phyloP scores from a whole-genome alignment of 1,140 invertebrate genomes.

The Antheraea pernyi region DNA sequence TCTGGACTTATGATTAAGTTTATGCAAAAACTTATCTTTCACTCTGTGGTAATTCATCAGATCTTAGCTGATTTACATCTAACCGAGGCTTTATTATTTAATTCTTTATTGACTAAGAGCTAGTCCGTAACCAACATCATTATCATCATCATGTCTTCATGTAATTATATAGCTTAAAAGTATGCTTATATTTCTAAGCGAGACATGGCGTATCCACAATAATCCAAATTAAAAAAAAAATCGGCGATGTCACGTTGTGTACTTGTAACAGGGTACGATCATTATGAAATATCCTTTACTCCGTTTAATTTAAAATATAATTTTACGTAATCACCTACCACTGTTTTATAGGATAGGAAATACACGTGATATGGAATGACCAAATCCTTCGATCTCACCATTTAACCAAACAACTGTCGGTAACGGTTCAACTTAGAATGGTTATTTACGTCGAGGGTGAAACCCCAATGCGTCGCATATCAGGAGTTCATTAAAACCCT shows the following conservation, averaged over 20 bases:
- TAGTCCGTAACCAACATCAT: no score
- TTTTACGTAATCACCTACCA: neutral
- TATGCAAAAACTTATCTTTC: no score
- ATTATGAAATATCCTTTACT: neutral
- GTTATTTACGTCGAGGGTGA: constrained; percentile 27
- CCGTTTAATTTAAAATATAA: neutral
- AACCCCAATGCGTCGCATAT: constrained; percentile 44
- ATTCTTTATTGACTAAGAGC: no score
- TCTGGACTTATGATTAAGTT: no score
- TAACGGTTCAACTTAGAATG: constrained; percentile 25
- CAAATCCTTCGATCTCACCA: constrained; percentile 21
- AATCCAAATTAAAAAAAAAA: neutral
- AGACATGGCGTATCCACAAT: no score
- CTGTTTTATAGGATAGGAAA: neutral
- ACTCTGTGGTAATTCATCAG: no score
- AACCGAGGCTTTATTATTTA: no score
- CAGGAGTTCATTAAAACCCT: constrained; percentile 66
- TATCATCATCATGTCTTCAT: no score
- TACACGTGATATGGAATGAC: constrained; percentile 31
- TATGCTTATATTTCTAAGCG: no score
- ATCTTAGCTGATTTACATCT: no score
- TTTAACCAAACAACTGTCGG: constrained; percentile 11
- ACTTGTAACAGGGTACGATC: neutral
- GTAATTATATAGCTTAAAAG: no score
- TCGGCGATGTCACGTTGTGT: neutral